Conservation (phyloP, 2,113 vertebrate genomes). For the Lucifuga dentata region DNA sequence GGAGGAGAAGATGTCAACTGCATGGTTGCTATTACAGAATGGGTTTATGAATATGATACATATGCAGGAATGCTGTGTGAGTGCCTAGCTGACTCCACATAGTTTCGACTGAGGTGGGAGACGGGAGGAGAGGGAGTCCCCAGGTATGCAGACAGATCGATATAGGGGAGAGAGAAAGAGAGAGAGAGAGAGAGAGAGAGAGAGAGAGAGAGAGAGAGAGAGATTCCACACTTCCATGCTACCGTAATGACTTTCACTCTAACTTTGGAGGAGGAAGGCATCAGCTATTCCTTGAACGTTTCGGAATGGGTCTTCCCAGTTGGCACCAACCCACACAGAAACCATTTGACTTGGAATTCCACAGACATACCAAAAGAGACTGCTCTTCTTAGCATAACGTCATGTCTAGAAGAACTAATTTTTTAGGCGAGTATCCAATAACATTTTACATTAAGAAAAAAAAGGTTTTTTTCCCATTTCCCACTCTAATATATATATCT, state of each 20-base stretch:
- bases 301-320: constrained; percentile 32
- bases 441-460: constrained; percentile 1
- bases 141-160: constrained; percentile 31
- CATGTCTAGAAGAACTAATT: not conserved
- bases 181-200: constrained; percentile 15
- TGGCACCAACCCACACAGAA: constrained; percentile 53
- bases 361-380: not conserved
- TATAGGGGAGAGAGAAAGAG: not conserved
- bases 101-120: constrained; percentile 29
- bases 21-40: too few species aligned
- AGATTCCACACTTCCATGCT: constrained; percentile 33
- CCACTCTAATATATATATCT: too few species aligned
- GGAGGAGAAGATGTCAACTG: not conserved
- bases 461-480: too few species aligned
- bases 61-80: not conserved
- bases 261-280: constrained; percentile 21
- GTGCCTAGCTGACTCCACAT: constrained; percentile 11
- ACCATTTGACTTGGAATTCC: constrained; percentile 35
- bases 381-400: not conserved
- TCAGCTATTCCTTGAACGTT: constrained; percentile 25
- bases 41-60: too few species aligned
- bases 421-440: not conserved
- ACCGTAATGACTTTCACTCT: constrained; percentile 33
- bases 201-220: constrained; percentile 3
- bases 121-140: constrained; percentile 41